Conservation (phyloP, 2,113 vertebrate species). For the Centropus unirufus region DNA sequence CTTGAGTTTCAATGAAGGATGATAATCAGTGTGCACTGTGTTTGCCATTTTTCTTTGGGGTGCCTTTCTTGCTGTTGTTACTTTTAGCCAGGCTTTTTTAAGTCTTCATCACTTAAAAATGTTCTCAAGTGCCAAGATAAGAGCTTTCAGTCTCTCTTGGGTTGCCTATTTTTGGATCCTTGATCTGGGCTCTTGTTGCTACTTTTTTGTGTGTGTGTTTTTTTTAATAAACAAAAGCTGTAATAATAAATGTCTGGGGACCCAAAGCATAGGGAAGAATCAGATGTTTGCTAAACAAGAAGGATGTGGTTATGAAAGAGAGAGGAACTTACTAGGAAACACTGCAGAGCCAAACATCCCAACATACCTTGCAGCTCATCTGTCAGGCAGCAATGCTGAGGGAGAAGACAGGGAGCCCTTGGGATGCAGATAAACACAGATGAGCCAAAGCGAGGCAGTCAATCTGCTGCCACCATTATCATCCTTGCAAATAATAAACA, state of each 20-base stretch:
- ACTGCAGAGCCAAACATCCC: background rate
- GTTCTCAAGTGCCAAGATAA: background rate
- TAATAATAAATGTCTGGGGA: background rate
- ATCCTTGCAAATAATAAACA: background rate
- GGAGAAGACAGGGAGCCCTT: background rate
- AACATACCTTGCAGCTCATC: background rate
- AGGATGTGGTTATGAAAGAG: background rate
- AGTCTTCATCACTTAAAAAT: conserved; percentile 21
- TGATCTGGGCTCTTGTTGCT: background rate
- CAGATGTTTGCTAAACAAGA: background rate
- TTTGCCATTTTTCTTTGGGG: conserved; percentile 2
- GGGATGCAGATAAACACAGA: background rate
- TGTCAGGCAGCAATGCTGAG: background rate
- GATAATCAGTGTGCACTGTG: background rate
- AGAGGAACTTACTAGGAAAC: background rate
- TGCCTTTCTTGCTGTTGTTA: background rate
- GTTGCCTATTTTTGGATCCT: conserved; percentile 30
- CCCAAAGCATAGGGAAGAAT: background rate
- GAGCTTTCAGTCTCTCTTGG: background rate
- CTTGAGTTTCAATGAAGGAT: conserved; percentile 16
- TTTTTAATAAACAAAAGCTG: conserved; percentile 39
- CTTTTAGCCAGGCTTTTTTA: background rate
- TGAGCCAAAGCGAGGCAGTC: background rate
- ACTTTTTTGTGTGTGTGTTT: background rate
- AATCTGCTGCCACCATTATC: background rate